Conservation (phyloP, 2,797 vertebrate species). For the Sebastes matsubarae region DNA sequence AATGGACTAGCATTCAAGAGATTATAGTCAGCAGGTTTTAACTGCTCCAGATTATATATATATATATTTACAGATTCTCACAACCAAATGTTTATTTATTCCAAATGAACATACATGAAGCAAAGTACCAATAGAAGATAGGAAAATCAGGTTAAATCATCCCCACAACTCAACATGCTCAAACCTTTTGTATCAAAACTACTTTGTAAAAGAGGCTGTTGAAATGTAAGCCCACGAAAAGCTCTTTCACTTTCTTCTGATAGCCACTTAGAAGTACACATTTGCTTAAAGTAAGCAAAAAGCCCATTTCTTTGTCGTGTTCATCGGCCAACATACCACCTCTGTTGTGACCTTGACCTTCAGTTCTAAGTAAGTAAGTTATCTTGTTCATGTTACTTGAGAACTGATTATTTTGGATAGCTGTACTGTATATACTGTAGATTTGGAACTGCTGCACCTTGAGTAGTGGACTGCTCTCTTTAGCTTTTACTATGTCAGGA, state of each 20-base stretch:
- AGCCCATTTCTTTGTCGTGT: slow-evolving; percentile 60
- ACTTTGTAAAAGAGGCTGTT: slow-evolving; percentile 47
- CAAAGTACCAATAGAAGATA: slow-evolving; percentile 26
- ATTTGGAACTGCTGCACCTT: slow-evolving; percentile 78
- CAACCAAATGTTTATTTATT: slow-evolving; percentile 51
- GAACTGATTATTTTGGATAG: slow-evolving; percentile 77
- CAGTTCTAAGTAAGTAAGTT: slow-evolving; percentile 61
- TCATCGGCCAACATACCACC: slow-evolving; percentile 45
- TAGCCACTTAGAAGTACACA: slow-evolving; percentile 39
- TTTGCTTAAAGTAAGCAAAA: slow-evolving; percentile 50
- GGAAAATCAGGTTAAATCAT: slow-evolving; percentile 45
- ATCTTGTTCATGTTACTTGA: slow-evolving; percentile 65
- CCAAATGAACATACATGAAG: slow-evolving; percentile 24
- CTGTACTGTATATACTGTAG: slow-evolving; percentile 83
- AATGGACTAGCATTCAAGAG: slow-evolving; percentile 56
- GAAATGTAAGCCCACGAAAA: slow-evolving; percentile 29
- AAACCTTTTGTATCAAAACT: slow-evolving; percentile 44
- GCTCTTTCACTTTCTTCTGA: slow-evolving; percentile 9
- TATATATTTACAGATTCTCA: slow-evolving; percentile 58
- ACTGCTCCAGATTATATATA: slow-evolving; percentile 56
- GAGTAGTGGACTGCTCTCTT: slow-evolving; percentile 68
- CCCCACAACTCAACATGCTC: slow-evolving; percentile 10
- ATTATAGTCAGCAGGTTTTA: slow-evolving; percentile 73
- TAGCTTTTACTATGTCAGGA: slow-evolving; percentile 72
- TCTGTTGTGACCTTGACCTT: slow-evolving; percentile 70